Conservation (phyloP, 1,140 invertebrate species). For the Zaprionus davidi region DNA sequence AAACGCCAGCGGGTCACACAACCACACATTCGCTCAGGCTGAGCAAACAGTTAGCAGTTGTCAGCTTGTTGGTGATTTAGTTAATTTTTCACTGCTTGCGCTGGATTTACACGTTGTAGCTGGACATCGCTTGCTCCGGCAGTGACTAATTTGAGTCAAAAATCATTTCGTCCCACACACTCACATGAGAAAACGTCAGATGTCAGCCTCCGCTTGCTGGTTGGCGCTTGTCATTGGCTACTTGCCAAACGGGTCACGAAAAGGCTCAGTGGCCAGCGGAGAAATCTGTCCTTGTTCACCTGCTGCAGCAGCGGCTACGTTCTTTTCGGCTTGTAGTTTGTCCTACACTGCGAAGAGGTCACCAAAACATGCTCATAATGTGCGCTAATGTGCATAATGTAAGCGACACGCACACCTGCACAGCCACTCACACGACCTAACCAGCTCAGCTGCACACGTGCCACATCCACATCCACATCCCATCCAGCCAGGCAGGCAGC, state of each 20-base stretch:
- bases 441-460: constrained; percentile 32
- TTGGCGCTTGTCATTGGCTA: constrained; percentile 40
- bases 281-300: not conserved
- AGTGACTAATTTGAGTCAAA: constrained; percentile 67
- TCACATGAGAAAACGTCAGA: constrained; percentile 16
- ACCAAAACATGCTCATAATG: constrained; percentile 75
- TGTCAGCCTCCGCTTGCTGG: constrained; percentile 16
- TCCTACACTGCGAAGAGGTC: constrained; percentile 48
- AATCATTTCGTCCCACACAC: constrained; percentile 51
- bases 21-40: not conserved
- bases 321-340: constrained; percentile 35
- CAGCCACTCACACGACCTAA: constrained; percentile 19
- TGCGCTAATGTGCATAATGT: constrained; percentile 81
- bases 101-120: constrained; percentile 20
- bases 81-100: constrained; percentile 63
- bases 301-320: constrained; percentile 1
- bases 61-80: constrained; percentile 42
- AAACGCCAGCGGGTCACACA: constrained; percentile 20
- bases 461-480: constrained; percentile 15
- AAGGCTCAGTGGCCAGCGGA: constrained; percentile 49
- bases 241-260: constrained; percentile 73
- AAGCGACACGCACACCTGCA: constrained; percentile 70
- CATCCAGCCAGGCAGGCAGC: not conserved
- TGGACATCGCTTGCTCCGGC: constrained; percentile 15
- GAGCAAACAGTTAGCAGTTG: constrained; percentile 12